Evolutionary conservation across 2,113 vertebrate species (phyloP).

Genomic region (Castor canadensis): DNA sequence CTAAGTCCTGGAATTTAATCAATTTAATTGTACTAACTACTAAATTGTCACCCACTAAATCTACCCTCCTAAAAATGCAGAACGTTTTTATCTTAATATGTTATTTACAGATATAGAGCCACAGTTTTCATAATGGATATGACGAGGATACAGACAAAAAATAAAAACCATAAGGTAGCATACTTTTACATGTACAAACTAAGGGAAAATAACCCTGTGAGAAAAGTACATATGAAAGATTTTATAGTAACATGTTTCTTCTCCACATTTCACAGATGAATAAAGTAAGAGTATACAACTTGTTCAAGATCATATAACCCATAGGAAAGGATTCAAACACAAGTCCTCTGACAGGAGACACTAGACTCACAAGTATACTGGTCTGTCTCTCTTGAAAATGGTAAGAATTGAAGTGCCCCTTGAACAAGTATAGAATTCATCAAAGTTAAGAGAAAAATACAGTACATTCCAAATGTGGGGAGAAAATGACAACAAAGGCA

Average conservation of each 20-base stretch:
- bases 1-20: background rate
- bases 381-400: background rate
- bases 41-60: background rate
- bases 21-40: background rate
- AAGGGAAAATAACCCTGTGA: background rate
- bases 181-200: background rate
- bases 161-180: background rate
- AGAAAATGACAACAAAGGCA: background rate
- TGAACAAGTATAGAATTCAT: background rate
- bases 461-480: background rate
- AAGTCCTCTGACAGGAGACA: background rate
- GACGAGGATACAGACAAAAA: background rate
- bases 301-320: background rate
- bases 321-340: background rate
- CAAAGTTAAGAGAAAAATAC: slow-evolving; percentile 4
- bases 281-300: background rate
- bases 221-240: background rate
- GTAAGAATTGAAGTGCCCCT: background rate
- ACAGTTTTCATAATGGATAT: background rate
- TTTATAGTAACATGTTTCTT: background rate
- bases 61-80: background rate
- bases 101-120: background rate
- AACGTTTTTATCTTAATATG: background rate
- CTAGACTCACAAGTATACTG: background rate
- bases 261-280: background rate